Percentiles rank a stretch among this genome's conserved stretches.
Evolutionary conservation across 2,888 invertebrate genomes (phyloP).

Genomic region (Papilio demoleus): DNA sequence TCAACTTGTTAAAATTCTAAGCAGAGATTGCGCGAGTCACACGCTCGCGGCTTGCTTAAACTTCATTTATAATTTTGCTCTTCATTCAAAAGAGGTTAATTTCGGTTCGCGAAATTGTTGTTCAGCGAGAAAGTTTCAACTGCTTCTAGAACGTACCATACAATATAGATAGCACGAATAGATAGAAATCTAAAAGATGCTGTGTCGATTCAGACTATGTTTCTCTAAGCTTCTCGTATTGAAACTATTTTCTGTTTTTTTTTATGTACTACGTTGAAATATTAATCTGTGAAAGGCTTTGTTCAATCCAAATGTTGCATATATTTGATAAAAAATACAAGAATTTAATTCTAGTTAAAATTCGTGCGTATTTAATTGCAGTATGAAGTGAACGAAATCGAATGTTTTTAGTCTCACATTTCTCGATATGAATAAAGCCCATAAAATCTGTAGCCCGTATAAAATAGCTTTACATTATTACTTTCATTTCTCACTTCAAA

Average conservation of each 20-base stretch:
- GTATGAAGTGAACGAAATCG: no score
- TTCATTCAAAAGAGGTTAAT: slow-evolving; percentile 37
- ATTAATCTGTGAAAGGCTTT: not conserved
- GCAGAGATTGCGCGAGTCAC: slow-evolving; percentile 71
- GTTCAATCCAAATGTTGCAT: not conserved
- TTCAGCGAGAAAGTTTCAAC: not conserved
- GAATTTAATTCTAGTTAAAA: no score
- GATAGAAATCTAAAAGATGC: not conserved
- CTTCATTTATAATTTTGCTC: slow-evolving; percentile 73
- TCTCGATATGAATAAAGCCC: not conserved
- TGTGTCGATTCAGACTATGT: not conserved
- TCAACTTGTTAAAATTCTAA: slow-evolving; percentile 77
- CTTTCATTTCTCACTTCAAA: slow-evolving; percentile 36
- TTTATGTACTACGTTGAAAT: not conserved
- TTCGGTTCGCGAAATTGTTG: not conserved
- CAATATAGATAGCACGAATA: not conserved
- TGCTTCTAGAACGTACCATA: not conserved
- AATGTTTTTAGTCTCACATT: no score
- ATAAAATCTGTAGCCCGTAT: not conserved
- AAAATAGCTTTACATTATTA: slow-evolving; percentile 23
- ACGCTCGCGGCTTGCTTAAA: slow-evolving; percentile 68
- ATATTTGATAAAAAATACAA: no score
- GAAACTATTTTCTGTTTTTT: not conserved
- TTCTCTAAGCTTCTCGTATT: not conserved
- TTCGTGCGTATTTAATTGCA: no score